Evolutionary conservation across 2,797 vertebrate genomes (phyloP), one percentile per base, ranked within the genome.

Genomic region (Thunnus albacares): DNA sequence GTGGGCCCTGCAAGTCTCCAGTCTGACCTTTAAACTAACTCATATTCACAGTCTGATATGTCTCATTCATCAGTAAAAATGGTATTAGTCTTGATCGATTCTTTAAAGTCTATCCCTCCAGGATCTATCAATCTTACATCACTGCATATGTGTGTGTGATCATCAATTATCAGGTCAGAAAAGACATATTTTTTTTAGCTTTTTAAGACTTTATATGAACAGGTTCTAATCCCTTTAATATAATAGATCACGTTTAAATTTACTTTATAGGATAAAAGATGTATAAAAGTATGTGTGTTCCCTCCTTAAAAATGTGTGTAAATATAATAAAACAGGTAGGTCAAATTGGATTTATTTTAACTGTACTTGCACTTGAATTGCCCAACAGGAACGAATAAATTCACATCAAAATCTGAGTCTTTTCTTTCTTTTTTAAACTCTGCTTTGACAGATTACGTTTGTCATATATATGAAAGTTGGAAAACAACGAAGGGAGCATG

Each of bases 21-120:
- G 6, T 65, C 60, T 83, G 90, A 91, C 90, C 90, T 79, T 71
- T 75, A 64, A 30, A 38, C 59, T 20, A 58, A 43, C 80, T 76
- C 71, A 52, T 43, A 77, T 15, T 51, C 66, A 66, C 33, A 33
- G 64, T 38, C 69, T 73, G 20, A 74, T 72, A 70, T 76, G 47
- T 66, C n/a, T 75, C 62, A 52, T 53, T 65, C 82, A 71, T 67
- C 45, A 77, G 10, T n/a, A 6, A 75, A 55, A 26, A 10, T 6
- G 9, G 1, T 2, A 56, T 71, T 68, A 35, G 17, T 22, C 60
- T 61, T 26, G 62, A 51, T 41, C 24, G 15, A 5, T 30, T 26
- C 10, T 11, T 59, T 24, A 11, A 59, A 66, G 26, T 28, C 45
- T 5, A 30, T 30, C 10, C 24, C 22, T 18, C 43, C 5, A 11